Base-by-base conservation (phyloP, 2,797 vertebrate genomes). In the Octomys mimax region DNA sequence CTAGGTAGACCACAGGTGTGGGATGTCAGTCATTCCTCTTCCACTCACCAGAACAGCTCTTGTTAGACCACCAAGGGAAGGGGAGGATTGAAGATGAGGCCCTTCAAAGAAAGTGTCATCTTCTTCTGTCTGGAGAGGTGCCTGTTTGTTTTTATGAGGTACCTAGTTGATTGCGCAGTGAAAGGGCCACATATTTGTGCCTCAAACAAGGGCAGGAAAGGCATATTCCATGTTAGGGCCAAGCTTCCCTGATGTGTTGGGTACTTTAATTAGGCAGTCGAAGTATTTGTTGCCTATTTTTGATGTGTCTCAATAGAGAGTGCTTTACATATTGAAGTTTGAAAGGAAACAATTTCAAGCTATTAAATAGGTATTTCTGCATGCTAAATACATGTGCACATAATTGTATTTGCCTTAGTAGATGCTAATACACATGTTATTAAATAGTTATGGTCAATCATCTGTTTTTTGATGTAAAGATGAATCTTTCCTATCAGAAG, bases 91-190 rank as follows among this genome's bases (percentile, higher is more conserved):
- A 22, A 49, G 75, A 96, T 6, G 78, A 73, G 46, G 46, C 10
- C 33, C 66, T 96, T 39, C 81, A 94, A 80, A 85, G 81, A 71
- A 78, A 82, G 88, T 39, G n/a, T 18, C 24, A 2, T 39, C 61
- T 94, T 70, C 52, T 95, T 87, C 70, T 70, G 81, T 61, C 70
- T 81, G 66, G 49, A 92, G 88, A 92, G 85, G 68, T 33, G 94
- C 59, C 28, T 59, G 89, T 91, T 93, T 95, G 91, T n/a, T 96
- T 96, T 95, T 78, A 85, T 93, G 89, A 88, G 68, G 68, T 49
- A 89, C 62, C 73, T 90, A 36, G 36, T 87, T 82, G 59, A 33
- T 70, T 93, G 83, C 80, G 13, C n/a, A 26, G 0, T 7, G 61
- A 85, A 83, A 94, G 59, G 49, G 49, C 7, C 81, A 87, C 16